These are phyloP conservation scores for Ailurus styani DNA, from an alignment of 2,113 vertebrate species.

Conservation along the genomic window DNA sequence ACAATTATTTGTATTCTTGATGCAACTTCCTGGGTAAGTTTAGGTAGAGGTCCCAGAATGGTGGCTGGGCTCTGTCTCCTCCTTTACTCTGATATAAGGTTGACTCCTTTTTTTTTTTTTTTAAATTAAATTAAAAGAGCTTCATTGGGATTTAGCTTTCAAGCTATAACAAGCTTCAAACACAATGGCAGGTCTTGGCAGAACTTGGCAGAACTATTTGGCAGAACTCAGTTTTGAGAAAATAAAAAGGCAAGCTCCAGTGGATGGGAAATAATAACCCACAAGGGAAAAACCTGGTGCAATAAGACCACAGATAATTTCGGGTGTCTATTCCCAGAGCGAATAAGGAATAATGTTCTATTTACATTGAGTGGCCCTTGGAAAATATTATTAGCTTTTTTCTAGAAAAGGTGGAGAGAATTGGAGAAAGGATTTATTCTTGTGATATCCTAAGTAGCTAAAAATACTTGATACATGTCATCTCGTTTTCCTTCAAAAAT, in stretches of 20 bases:
- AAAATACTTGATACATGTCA: not conserved
- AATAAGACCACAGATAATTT: slow-evolving; percentile 68
- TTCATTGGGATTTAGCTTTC: slow-evolving; percentile 33
- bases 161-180: slow-evolving; percentile 62
- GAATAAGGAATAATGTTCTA: not conserved
- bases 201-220: slow-evolving; percentile 27
- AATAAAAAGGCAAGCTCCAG: slow-evolving; percentile 37
- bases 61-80: slow-evolving; percentile 26
- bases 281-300: slow-evolving; percentile 54
- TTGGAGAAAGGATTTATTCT: not conserved
- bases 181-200: slow-evolving; percentile 47
- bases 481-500: not conserved
- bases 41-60: not conserved
- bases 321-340: slow-evolving; percentile 44
- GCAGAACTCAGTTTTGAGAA: slow-evolving; percentile 46
- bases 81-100: slow-evolving; percentile 38
- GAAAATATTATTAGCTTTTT: not conserved
- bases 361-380: not conserved
- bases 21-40: slow-evolving; percentile 43
- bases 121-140: slow-evolving; percentile 39
- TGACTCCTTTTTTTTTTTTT: slow-evolving; percentile 2
- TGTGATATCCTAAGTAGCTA: not conserved
- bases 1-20: not conserved
- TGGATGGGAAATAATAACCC: slow-evolving; percentile 56
- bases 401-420: not conserved